Evolutionary conservation across 2,113 vertebrate genomes (phyloP), one percentile per base, ranked within the genome.

Genomic region (Burhinus bistriatus): DNA sequence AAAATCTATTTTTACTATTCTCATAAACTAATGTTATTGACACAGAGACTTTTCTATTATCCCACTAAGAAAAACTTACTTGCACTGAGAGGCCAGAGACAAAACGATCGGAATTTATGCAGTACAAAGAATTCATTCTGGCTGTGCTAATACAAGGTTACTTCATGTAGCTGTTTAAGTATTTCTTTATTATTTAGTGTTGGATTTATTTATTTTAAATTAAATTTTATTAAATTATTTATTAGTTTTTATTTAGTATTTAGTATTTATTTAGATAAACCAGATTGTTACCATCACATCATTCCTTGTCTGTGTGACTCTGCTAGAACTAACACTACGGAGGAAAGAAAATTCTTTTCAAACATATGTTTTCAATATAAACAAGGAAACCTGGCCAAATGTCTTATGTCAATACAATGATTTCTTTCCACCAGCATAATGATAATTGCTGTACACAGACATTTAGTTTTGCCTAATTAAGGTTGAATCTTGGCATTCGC

Each of bases 291-390:
- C 4, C 58, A 88, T 95, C 87, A 32, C 78, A 95, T 95, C 93
- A 92, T 89, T 96, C 88, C 54, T 85, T 95, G 88, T 69, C 57
- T 85, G 82, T 54, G 77, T 78, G 16, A 61, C 55, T 95, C 38
- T 82, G 32, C 71, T 62, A 80, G 83, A 97, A 91, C 61, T 93
- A 94, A 80, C 18, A 83, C 6, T 68, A 95, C 11, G 3, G 83
- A 92, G 72, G 86, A 81, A 83, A 92, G 84, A 96, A 93, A 95
- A 83, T 71, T 59, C 57, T 72, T 95, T 87, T 95, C 30, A 80
- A 94, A 96, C 92, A 97, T 73, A 97, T 95, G 96, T 96, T 98
- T 98, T 96, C 94, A 97, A 96, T 95, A 95, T 44, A 83, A 95
- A 96, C 29, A 95, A 71, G 68, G n/a, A 96, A 97, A 95, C 23